phyloP scores from a whole-genome alignment of 2,888 invertebrate species.

The Lasioglossum calceatum region DNA sequence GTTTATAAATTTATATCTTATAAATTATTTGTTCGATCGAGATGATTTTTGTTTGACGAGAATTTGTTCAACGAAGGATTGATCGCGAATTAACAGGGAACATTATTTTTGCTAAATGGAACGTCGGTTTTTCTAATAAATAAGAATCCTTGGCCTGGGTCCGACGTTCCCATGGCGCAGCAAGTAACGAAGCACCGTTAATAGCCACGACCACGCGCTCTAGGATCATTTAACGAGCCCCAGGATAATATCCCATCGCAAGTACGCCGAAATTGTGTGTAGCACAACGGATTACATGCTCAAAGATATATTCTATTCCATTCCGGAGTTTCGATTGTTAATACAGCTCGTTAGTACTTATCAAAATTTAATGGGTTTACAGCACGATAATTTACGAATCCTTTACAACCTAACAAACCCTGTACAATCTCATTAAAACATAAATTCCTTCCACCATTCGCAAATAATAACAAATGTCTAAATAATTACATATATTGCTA shows the following conservation, averaged over 20 bases:
- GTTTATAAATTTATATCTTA: background rate
- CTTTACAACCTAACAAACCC: background rate
- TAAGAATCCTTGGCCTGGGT: background rate
- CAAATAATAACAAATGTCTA: background rate
- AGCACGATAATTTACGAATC: background rate
- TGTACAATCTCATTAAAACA: background rate
- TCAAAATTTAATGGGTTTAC: background rate
- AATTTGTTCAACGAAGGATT: background rate
- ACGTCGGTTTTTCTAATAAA: background rate
- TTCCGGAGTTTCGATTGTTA: background rate
- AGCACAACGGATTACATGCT: background rate
- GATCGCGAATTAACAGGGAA: background rate
- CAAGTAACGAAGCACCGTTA: background rate
- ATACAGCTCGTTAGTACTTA: background rate
- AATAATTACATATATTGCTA: background rate
- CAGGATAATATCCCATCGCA: constrained; percentile 6
- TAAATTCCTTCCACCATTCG: background rate
- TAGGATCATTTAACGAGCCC: constrained; percentile 7
- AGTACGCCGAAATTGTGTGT: background rate
- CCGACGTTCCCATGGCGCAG: background rate
- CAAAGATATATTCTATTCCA: constrained; percentile 4
- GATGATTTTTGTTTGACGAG: background rate
- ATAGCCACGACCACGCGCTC: background rate
- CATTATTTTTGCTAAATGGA: background rate
- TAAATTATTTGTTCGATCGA: background rate